Evolutionary conservation across 2,888 invertebrate species (phyloP).

Genomic region (Eupithecia inturbata): DNA sequence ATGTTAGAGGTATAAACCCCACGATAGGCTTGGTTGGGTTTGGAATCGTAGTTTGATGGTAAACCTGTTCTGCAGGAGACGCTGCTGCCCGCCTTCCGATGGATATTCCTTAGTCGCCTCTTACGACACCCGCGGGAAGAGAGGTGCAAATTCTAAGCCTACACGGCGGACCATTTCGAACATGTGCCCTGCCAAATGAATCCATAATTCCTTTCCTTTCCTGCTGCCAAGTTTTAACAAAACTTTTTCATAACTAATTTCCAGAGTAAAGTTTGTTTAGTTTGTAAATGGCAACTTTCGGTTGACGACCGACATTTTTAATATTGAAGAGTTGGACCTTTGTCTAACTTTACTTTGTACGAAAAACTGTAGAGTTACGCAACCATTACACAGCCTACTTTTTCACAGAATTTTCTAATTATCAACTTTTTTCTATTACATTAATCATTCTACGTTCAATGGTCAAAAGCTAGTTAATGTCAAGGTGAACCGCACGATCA

Average conservation of each 20-base stretch:
- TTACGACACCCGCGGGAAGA: too few relatives aligned
- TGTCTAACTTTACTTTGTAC: too few relatives aligned
- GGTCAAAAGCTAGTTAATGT: constrained; percentile 30
- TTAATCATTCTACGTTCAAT: constrained; percentile 31
- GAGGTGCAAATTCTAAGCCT: background rate
- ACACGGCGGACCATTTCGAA: background rate
- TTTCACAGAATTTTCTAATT: background rate
- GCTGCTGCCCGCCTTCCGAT: too few relatives aligned
- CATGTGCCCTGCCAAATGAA: background rate
- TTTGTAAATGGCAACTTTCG: background rate
- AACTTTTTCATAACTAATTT: background rate
- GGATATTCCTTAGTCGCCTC: too few relatives aligned
- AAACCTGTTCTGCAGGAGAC: too few relatives aligned
- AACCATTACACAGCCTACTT: background rate
- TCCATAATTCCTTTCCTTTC: background rate
- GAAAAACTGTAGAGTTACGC: background rate
- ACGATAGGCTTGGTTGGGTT: too few relatives aligned
- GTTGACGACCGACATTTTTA: background rate
- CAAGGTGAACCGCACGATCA: constrained; percentile 34
- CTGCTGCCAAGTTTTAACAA: background rate
- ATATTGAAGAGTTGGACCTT: too few relatives aligned
- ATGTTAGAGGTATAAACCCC: too few relatives aligned
- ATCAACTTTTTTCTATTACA: background rate
- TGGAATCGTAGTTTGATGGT: too few relatives aligned
- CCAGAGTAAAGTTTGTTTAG: background rate